A percentile compares a stretch with the other conserved stretches of the same genome.
These are phyloP conservation scores for Leptopilina boulardi DNA, from an alignment of 1,140 invertebrate genomes.

Conservation along the genomic window DNA sequence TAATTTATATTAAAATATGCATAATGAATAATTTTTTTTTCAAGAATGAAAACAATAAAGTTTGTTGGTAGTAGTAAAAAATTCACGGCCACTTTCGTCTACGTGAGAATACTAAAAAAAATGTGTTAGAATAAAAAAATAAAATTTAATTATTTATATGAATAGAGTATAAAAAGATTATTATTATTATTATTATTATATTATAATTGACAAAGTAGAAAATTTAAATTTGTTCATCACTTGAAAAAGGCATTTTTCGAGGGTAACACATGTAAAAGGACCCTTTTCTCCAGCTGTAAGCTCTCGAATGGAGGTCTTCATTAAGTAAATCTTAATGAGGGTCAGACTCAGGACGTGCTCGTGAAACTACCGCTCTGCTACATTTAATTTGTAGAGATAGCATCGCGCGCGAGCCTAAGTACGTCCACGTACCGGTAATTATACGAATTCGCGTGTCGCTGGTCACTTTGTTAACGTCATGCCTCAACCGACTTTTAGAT, in stretches of 20 bases:
- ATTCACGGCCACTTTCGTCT: no score
- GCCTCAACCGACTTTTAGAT: slow-evolving; percentile 35
- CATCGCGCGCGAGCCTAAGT: slow-evolving; percentile 51
- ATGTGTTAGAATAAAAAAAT: no score
- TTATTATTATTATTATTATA: background rate
- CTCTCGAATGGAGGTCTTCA: slow-evolving; percentile 35
- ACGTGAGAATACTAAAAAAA: no score
- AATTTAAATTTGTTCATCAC: background rate
- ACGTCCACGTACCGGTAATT: slow-evolving; percentile 56
- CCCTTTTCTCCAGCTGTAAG: background rate
- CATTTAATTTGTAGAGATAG: slow-evolving; percentile 61
- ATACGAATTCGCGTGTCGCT: slow-evolving; percentile 67
- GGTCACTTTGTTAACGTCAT: slow-evolving; percentile 61
- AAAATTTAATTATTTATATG: background rate
- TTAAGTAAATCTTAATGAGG: slow-evolving; percentile 45
- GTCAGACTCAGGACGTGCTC: slow-evolving; percentile 37
- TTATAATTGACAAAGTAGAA: background rate
- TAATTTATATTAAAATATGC: no score
- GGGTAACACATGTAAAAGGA: background rate
- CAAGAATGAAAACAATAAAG: no score
- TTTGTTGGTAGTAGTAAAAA: no score
- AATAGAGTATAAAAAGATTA: no score
- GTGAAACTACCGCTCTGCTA: slow-evolving; percentile 44
- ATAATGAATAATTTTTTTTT: no score
- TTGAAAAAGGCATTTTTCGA: background rate